Base-by-base conservation (phyloP, 1,140 invertebrate species). In the Drosophila santomea region DNA sequence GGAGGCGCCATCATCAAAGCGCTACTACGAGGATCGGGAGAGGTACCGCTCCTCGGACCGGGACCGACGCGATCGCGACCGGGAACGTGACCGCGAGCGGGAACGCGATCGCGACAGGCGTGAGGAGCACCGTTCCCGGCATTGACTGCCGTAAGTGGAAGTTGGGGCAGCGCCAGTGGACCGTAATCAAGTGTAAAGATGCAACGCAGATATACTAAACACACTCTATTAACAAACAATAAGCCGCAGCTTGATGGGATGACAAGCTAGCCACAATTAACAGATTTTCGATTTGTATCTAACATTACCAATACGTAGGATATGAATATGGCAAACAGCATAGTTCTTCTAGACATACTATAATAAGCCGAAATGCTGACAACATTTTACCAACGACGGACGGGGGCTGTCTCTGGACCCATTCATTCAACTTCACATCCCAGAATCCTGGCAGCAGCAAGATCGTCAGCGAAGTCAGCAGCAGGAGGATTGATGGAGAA, bases 21-120 rank as follows among this genome's bases (percentile, higher is more conserved):
- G 95, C 93, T 94, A 96, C 72, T 97, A 97, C 94, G 97, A 97
- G 93, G 96, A 97, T 77, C 84, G 83, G 0, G 96, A 96, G 92
- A 94, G 96, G 71, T 96, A 97, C 93, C 94, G 96, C 80, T 96
- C 96, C 86, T 94, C 95, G 61, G 94, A 94, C 43, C 92, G 95
- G 62, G 95, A 96, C 82, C 93, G 95, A 76, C 93, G 94, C 44
- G 95, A 95, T 74, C 93, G 94, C 11, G 95, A 95, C 78, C 93
- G 95, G 14, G 95, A 96, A 76, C 93, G 94, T 47, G 95, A 95
- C 72, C 93, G 94, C 51, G 95, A 95, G 80, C 93, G 94, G 15
- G 95, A 95, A 77, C 93, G 95, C 12, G 95, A 96, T 80, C 92
- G 95, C 20, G 95, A 96, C 78, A 91, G 95, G 32, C 94, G 96